A percentile compares a stretch with the other conserved stretches of the same genome.
These are phyloP conservation scores for Cyclophora punctaria DNA, from an alignment of 2,888 invertebrate genomes.

Conservation along the genomic window DNA sequence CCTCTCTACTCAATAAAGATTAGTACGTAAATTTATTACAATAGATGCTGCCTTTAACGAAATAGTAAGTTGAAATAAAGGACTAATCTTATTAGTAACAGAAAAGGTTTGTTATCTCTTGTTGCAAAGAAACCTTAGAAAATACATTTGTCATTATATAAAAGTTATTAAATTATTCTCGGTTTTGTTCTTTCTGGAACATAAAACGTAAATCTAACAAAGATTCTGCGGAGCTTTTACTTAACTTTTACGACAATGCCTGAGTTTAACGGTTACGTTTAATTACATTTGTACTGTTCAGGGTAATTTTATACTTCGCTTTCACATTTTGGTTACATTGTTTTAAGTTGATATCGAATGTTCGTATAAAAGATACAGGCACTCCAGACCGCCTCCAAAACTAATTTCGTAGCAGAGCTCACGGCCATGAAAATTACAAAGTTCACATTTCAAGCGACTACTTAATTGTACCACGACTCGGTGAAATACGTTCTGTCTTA, in stretches of 20 bases:
- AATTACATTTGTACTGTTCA: constrained; percentile 58
- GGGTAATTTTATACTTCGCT: constrained; percentile 48
- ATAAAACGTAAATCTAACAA: constrained; percentile 51
- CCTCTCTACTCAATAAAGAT: too few relatives aligned
- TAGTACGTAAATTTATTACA: too few relatives aligned
- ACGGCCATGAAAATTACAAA: constrained; percentile 40
- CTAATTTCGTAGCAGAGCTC: constrained; percentile 42
- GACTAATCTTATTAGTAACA: too few relatives aligned
- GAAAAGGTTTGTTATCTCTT: too few relatives aligned
- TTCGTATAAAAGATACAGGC: constrained; percentile 50
- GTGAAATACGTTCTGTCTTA: constrained; percentile 3
- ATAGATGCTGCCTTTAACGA: too few relatives aligned
- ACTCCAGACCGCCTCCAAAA: constrained; percentile 38
- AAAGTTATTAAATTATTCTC: constrained; percentile 37
- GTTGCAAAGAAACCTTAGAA: constrained; percentile 18
- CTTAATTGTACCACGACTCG: constrained; percentile 11
- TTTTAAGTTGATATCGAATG: constrained; percentile 55
- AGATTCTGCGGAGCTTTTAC: constrained; percentile 49
- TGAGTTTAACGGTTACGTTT: constrained; percentile 54
- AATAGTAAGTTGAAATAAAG: too few relatives aligned
- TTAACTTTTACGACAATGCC: constrained; percentile 52
- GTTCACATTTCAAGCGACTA: constrained; percentile 20
- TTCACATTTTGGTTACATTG: constrained; percentile 59
- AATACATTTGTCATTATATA: constrained; percentile 32
- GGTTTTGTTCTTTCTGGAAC: constrained; percentile 34